Base-by-base conservation (phyloP, 2,113 vertebrate genomes). In the Ovibos moschatus region DNA sequence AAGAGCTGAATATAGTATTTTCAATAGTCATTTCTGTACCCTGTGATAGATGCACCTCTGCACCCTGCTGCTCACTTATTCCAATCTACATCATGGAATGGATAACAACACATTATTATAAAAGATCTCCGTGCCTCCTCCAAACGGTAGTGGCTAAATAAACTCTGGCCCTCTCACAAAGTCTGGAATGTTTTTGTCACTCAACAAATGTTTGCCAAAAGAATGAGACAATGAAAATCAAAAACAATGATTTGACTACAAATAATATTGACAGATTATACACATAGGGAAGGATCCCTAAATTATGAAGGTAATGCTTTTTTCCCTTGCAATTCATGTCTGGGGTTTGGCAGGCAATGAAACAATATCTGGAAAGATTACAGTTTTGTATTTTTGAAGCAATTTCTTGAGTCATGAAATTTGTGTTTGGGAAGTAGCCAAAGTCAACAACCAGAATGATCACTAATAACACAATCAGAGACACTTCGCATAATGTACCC, bases 401-500 rank as follows among this genome's bases (percentile, higher is more conserved):
- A 94, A 76, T 93, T 85, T 96, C 71, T 95, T 91, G 36, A 95
- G 71, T 89, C 84, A 76, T 85, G 58, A 94, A 97, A 95, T 74
- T 95, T 53, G 45, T 96, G 33, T 89, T 84, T 94, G 62, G 74
- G 74, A 97, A 94, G 50, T 25, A 87, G 91, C 64, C 91, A 95
- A 92, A 96, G 91, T 94, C 93, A 90, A 58, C 51, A 95, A 85
- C 33, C 33, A 87, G 60, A 96, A 71, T 83, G 33, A 27, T 81
- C 81, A 89, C 64, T 87, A 95, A 96, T 40, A 67, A 82, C 55
- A 91, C 15, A 67, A 94, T 19, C 81, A 87, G 83, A 92, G 94
- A 89, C 43, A 74, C 7, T 96, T 94, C 51, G 27, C 14, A 88
- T 50, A 27, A 91, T 33, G 50, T 13, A 86, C 15, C 27, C 57